Base-by-base conservation (phyloP, 2,888 invertebrate genomes). In the Cryptus armator region DNA sequence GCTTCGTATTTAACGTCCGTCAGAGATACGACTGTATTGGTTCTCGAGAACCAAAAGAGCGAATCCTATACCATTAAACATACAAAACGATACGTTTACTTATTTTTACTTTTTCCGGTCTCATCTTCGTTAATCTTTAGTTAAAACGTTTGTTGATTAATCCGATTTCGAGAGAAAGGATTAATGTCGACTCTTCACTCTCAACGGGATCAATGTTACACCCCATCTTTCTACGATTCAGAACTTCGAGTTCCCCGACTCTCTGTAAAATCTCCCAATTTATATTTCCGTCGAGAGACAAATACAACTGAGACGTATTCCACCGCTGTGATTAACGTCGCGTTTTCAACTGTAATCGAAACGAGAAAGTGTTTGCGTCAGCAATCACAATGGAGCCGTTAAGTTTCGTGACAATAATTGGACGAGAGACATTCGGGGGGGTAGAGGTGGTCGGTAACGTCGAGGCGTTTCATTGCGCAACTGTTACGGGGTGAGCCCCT, bases 391-490 rank as follows among this genome's bases (percentile, higher is more conserved):
- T 12, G 43, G 56, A 59, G 14, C 56, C 48, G 56, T 67, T 24
- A 67, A 72, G 46, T 81, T 59, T 68, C 66, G 32, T 67, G 67
- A 66, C 5, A 59, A 81, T 74, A 81, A 80, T 80, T 81, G 72
- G 66, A 66, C 59, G 59, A 67, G 29, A 37, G 74, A 74, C 46
- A 74, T 67, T 48, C 14, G 12, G 43, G 32, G 44, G 44, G 29
- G 24, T 14, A 37, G 14, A 29, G 43, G 46, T 32, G n/a, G 32
- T 16, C 7, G 14, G 24, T 66, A 7, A 12, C 7, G 4, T 3
- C 71, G 19, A 51, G 24, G 29, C 46, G 46, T 67, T 46, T 56
- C 46, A 4, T 46, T 67, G n/a, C 48, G 32, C 24, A 6, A 14
- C 62, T 29, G 14, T 32, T 62, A n/a, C 37, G 37, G 7, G 9